phyloP scores from a whole-genome alignment of 2,113 vertebrate genomes.

The Syngnathus typhle region DNA sequence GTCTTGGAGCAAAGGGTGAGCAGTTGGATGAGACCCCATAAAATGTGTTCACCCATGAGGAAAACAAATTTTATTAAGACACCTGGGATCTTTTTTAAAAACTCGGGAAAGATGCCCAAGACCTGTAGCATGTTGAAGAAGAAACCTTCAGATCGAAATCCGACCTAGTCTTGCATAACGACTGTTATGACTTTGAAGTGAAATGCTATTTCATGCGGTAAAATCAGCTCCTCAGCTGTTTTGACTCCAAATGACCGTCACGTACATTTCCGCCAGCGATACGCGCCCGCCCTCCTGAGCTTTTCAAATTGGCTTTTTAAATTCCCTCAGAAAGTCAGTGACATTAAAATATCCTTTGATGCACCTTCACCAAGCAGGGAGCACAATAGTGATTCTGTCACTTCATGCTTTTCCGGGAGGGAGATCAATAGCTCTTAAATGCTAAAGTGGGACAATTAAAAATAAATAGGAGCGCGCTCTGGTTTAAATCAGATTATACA shows the following conservation, averaged over 20 bases:
- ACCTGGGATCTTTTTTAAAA: no score
- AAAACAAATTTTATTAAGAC: no score
- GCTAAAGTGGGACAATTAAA: slow-evolving; percentile 99
- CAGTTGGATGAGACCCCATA: no score
- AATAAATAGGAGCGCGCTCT: slow-evolving; percentile 77
- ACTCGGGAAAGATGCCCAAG: no score
- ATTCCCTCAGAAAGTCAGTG: slow-evolving; percentile 96
- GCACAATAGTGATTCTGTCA: slow-evolving; percentile 97
- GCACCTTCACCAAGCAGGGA: slow-evolving; percentile 95
- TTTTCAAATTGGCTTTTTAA: slow-evolving; percentile 85
- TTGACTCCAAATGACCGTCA: slow-evolving; percentile 90
- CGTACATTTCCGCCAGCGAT: slow-evolving; percentile 89
- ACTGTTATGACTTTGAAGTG: slow-evolving; percentile 76
- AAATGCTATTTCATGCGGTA: slow-evolving; percentile 82
- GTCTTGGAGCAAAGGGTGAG: no score
- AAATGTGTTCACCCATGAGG: no score
- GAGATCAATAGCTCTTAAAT: slow-evolving; percentile 99
- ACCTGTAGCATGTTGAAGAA: no score
- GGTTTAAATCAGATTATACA: slow-evolving; percentile 78
- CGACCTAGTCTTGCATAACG: no score
- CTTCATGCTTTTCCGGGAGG: slow-evolving; percentile 88
- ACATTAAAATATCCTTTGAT: slow-evolving; percentile 99
- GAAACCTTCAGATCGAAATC: no score
- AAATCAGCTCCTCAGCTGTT: slow-evolving; percentile 88
- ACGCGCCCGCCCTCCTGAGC: slow-evolving; percentile 85